Conservation (phyloP, 2,888 invertebrate species). For the Venusia cambrica region DNA sequence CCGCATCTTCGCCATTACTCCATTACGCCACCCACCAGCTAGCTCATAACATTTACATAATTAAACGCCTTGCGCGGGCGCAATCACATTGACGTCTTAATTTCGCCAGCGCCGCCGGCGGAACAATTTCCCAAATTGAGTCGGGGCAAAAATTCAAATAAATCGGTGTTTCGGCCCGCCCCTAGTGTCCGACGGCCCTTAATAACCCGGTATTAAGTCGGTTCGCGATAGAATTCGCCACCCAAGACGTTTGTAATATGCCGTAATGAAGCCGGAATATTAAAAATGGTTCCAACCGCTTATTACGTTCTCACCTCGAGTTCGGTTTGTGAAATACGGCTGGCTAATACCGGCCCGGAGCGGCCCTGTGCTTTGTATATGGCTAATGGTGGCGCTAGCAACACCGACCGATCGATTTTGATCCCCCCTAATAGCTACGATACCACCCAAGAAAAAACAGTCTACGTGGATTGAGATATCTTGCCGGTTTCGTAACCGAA, state of each 20-base stretch:
- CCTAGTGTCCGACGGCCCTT: slow-evolving; percentile 57
- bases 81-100: slow-evolving; percentile 80
- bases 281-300: slow-evolving; percentile 79
- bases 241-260: slow-evolving; percentile 80
- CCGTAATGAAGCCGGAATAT: slow-evolving; percentile 80
- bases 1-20: slow-evolving; percentile 60
- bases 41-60: slow-evolving; percentile 78
- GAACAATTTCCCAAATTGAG: slow-evolving; percentile 80
- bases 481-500: slow-evolving; percentile 16
- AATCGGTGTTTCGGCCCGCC: slow-evolving; percentile 69
- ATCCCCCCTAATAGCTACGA: slow-evolving; percentile 26
- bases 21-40: slow-evolving; percentile 70
- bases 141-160: slow-evolving; percentile 79
- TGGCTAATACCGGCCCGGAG: slow-evolving; percentile 64
- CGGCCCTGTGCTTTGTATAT: slow-evolving; percentile 46
- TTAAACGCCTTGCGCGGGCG: slow-evolving; percentile 71
- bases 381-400: slow-evolving; percentile 59
- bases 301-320: slow-evolving; percentile 80
- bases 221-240: slow-evolving; percentile 80
- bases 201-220: slow-evolving; percentile 76
- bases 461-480: slow-evolving; percentile 15
- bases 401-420: slow-evolving; percentile 22
- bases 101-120: slow-evolving; percentile 76
- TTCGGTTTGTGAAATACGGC: slow-evolving; percentile 74
- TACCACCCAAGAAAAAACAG: slow-evolving; percentile 26